Evolutionary conservation across 2,888 invertebrate species (phyloP), one percentile per base, ranked within the genome.

Genomic region (Liodrosophila aerea): DNA sequence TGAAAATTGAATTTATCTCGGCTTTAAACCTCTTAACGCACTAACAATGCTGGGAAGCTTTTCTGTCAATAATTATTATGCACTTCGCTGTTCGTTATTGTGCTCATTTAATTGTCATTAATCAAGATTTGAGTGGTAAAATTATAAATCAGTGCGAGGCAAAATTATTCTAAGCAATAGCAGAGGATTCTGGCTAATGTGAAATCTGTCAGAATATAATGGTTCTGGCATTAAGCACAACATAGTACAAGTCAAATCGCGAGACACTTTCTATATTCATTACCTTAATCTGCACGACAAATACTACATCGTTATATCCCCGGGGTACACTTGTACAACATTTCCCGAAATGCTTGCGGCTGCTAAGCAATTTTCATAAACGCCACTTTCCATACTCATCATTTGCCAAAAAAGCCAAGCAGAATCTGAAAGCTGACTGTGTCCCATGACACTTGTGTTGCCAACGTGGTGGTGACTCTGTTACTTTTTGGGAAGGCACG

Each of bases 351-450:
- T 33, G 37, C 67, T 59, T 43, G 37, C 22, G 30, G 37, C 27
- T 13, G 5, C 62, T 70, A 36, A 34, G 61, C 64, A 82, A 78
- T 82, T 77, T 82, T 71, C 73, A 70, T 76, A 77, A 82, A 76
- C 59, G 73, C 57, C 75, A 70, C 70, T 77, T 73, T 77, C 64
- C 65, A 74, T 49, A 72, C 69, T 53, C 72, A 71, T 76, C 76
- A 74, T 68, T 65, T 51, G 49, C 52, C 51, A 49, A 64, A 64
- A 29, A 29, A 29, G 7, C 7, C 3, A 29, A 29, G 7, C 29
- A 61, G 69, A 68, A 69, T 69, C 47, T 54, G 68, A 76, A 66
- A 78, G 63, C 49, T 52, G 18, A 12, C 31, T 18, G 11, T 60
- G 52, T 22, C 60, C 47, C 60, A 65, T 43, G 22, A 15, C 31